These are phyloP conservation scores for Escarpia spicata DNA, from an alignment of 2,888 invertebrate genomes.

Conservation along the genomic window DNA sequence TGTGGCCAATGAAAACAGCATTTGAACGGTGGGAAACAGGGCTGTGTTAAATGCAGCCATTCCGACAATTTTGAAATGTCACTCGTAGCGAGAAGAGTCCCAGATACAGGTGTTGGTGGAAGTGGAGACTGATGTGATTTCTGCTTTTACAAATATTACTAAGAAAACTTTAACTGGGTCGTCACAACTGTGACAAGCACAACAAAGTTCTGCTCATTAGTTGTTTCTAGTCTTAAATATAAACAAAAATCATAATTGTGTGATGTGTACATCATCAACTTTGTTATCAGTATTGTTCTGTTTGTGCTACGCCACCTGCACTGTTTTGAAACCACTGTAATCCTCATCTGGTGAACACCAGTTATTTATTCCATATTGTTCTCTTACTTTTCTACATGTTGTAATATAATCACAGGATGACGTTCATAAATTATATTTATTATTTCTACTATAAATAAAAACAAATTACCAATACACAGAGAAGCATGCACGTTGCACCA, in stretches of 20 bases:
- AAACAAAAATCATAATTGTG: too few relatives aligned
- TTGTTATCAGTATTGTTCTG: too few relatives aligned
- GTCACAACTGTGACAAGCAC: too few relatives aligned
- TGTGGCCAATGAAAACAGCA: neutral
- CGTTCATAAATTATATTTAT: neutral
- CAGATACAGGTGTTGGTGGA: neutral
- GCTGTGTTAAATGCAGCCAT: neutral
- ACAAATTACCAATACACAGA: too few relatives aligned
- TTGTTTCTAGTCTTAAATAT: too few relatives aligned
- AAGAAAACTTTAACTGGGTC: too few relatives aligned
- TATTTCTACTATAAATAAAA: neutral
- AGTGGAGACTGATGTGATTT: neutral
- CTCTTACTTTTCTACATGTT: neutral
- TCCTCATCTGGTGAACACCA: neutral
- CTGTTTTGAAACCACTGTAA: neutral
- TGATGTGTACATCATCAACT: too few relatives aligned
- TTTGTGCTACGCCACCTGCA: neutral
- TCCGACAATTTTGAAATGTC: neutral
- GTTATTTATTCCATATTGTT: neutral
- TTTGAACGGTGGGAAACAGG: too few relatives aligned
- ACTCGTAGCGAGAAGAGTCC: neutral
- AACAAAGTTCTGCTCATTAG: too few relatives aligned
- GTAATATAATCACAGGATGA: neutral
- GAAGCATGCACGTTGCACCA: too few relatives aligned
- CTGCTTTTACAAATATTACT: neutral